Base-by-base conservation (phyloP, 2,113 vertebrate species). In the Proterorhinus semilunaris region DNA sequence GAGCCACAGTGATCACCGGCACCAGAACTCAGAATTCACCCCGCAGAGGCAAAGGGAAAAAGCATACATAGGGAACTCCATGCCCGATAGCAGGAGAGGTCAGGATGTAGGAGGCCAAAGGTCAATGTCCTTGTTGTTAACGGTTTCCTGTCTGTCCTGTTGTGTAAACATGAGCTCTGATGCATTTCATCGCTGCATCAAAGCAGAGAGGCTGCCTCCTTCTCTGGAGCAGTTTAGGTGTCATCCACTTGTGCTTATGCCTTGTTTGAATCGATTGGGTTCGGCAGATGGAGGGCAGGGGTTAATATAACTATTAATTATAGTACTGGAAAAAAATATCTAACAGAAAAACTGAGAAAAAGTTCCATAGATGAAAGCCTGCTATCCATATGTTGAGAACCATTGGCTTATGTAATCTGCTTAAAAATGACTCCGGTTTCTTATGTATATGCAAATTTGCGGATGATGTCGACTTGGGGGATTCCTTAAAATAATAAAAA, bases 21-120 rank as follows among this genome's bases (percentile, higher is more conserved):
- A 75, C 84, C 83, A 78, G 83, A 88, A 88, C 86, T 86, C 81
- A 81, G 85, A 85, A 86, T 90, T 86, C 86, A 73, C 81, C 75
- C 66, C 2, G 16, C 76, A 55, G 72, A 83, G 82, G 87, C 77
- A 83, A 86, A 78, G 75, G 81, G 47, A 86, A 85, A 74, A 85
- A 74, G 86, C 84, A 88, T 92, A 90, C 82, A 89, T 87, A 79
- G 80, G 78, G 83, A 68, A 64, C 68, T 86, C 54, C 79, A 83
- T 84, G 85, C 82, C 69, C 78, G 83, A 85, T 80, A 76, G 88
- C 75, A 72, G 73, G 70, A 84, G 75, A 88, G 87, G 87, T 88
- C 88, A 85, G 78, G 84, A 78, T 78, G 83, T 73, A 62, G 66
- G 77, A 2, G 21, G 88, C 83, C 78, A 87, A 62, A 83, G 83